phyloP scores from a whole-genome alignment of 2,888 invertebrate species.

The Thereva nobilitata region DNA sequence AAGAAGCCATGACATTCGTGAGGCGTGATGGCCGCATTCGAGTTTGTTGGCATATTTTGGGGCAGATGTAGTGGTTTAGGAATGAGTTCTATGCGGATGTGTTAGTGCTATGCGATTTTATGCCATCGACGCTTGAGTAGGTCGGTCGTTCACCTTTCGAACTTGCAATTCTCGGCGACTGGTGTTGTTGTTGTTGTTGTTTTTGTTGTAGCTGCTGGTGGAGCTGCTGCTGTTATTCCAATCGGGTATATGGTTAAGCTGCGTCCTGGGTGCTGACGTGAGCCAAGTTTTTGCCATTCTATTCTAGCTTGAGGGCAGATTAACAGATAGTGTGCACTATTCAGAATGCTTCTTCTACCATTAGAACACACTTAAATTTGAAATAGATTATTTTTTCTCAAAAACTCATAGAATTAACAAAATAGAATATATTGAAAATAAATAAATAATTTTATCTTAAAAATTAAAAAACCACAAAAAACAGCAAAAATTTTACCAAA shows the following conservation, averaged over 20 bases:
- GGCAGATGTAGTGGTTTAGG: conserved; percentile 1
- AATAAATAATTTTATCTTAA: too few species aligned
- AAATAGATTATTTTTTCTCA: too few species aligned
- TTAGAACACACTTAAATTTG: too few species aligned
- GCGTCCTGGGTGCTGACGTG: conserved; percentile 4
- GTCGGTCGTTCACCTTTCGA: conserved; percentile 60
- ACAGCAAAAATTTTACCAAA: too few species aligned
- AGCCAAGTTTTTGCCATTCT: conserved; percentile 22
- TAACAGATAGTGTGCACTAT: too few species aligned
- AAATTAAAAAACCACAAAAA: too few species aligned
- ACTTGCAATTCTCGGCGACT: conserved; percentile 47
- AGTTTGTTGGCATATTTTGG: not conserved
- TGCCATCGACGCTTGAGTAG: conserved; percentile 57
- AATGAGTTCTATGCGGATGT: conserved; percentile 20
- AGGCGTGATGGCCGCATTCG: conserved; percentile 21
- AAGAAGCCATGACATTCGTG: conserved; percentile 33
- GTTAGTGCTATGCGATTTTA: conserved; percentile 38
- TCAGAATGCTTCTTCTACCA: too few species aligned
- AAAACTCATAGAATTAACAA: too few species aligned
- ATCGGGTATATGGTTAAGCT: not conserved
- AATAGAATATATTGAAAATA: too few species aligned
- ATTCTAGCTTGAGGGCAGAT: not conserved
- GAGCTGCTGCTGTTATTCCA: conserved; percentile 39
- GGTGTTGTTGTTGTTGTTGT: conserved; percentile 44
- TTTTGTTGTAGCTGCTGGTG: conserved; percentile 31